Base-by-base conservation (phyloP, 2,888 invertebrate species). In the Drosophila mayaguana region DNA sequence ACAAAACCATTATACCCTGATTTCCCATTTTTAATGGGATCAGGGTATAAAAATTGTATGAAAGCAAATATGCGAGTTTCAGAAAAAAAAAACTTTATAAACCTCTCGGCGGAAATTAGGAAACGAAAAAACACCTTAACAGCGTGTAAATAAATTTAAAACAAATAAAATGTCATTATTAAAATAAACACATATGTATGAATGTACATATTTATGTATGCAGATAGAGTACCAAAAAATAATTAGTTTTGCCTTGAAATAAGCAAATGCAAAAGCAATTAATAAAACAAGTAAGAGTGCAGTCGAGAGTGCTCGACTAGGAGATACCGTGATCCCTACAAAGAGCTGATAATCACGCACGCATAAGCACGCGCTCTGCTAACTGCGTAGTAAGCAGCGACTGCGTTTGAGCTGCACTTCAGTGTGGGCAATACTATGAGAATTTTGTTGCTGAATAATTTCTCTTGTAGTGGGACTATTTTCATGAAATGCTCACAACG, bases 201-300 rank as follows among this genome's bases (percentile, higher is more conserved):
- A 22, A 45, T 14, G 3, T 18, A 20, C 7, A 32, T 18, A 18
- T 32, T 32, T 20, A 34, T 51, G 20, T 34, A 18, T 20, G 20
- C 50, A 18, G 12, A 50, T 34, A 9, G 12, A 40, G 18, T 57
- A 43, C 18, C 50, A 38, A 56, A 18, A 53, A 63, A 71, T 75
- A 75, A 75, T 75, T 75, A 71, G 63, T 51, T 36, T 43, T 57
- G 50, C 48, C 57, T 62, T 42, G 9, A 75, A 46, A 59, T 66
- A 51, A 63, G 75, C 75, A 75, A 71, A 65, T 59, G 54, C 50
- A 62, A 59, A 74, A 59, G 75, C 71, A 75, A 42, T 40, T n/a
- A 40, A n/a, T 40, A n/a, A n/a, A n/a, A n/a, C n/a, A n/a, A n/a
- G n/a, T n/a, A n/a, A n/a, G n/a, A n/a, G n/a, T n/a, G n/a, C n/a